phyloP scores from a whole-genome alignment of 1,140 invertebrate genomes.

The Drosophila subpulchrella region DNA sequence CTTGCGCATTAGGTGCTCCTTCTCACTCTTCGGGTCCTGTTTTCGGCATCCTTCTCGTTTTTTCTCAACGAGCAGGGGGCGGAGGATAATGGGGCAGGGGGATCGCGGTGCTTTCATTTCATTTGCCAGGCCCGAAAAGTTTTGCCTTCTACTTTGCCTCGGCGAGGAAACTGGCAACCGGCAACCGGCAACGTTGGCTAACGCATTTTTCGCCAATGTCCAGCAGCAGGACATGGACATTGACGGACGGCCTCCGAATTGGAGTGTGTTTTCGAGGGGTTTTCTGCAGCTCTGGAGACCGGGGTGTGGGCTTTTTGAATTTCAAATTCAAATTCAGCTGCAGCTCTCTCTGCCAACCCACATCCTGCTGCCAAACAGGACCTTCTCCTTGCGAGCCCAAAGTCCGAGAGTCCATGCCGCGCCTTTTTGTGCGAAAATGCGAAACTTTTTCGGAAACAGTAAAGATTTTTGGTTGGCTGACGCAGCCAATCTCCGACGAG shows the following conservation, averaged over 20 bases:
- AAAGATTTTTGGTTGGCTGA: constrained; percentile 83
- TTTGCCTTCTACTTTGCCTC: constrained; percentile 74
- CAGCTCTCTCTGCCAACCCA: constrained; percentile 42
- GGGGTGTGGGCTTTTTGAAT: constrained; percentile 76
- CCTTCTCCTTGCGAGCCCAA: constrained; percentile 1
- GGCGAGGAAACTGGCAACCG: constrained; percentile 9
- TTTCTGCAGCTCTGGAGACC: background rate
- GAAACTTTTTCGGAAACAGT: constrained; percentile 82
- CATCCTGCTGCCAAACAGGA: constrained; percentile 14
- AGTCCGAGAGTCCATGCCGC: constrained; percentile 44
- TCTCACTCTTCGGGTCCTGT: constrained; percentile 23
- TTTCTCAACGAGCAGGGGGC: constrained; percentile 5
- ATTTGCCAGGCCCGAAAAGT: constrained; percentile 74
- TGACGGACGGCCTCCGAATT: constrained; percentile 36
- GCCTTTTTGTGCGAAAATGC: constrained; percentile 82
- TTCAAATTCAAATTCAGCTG: constrained; percentile 81
- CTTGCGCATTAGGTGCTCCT: constrained; percentile 80
- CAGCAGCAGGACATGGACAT: constrained; percentile 78
- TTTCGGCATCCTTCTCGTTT: constrained; percentile 2
- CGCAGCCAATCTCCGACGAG: constrained; percentile 80
- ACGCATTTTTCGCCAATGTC: constrained; percentile 81
- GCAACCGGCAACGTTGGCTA: constrained; percentile 58
- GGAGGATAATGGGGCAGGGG: background rate
- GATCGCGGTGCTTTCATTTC: constrained; percentile 77
- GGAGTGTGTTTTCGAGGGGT: background rate